Conservation (phyloP, 1,140 invertebrate genomes). For the Leptinotarsa defecta region DNA sequence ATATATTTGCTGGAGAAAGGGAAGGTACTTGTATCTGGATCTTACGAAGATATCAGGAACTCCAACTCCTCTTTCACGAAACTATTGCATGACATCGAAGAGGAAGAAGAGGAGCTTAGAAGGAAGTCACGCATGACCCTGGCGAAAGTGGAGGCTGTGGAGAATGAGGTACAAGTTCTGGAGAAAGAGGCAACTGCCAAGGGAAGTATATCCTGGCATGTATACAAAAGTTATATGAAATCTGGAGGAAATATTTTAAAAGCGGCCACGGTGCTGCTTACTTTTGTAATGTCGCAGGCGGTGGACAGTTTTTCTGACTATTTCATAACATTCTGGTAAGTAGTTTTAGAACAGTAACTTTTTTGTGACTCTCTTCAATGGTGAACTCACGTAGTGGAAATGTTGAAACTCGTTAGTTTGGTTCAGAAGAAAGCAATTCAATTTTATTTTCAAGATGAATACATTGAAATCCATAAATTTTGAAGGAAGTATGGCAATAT, state of each 20-base stretch:
- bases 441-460: too few relatives aligned
- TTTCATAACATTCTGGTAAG: slow-evolving; percentile 69
- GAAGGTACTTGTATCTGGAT: slow-evolving; percentile 37
- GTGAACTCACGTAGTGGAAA: too few relatives aligned
- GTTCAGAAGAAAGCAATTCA: too few relatives aligned
- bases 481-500: too few relatives aligned
- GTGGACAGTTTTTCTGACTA: slow-evolving; percentile 68
- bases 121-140: slow-evolving; percentile 38
- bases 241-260: slow-evolving; percentile 61
- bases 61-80: slow-evolving; percentile 59
- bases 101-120: slow-evolving; percentile 50
- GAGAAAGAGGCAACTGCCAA: slow-evolving; percentile 42
- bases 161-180: slow-evolving; percentile 51
- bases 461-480: too few relatives aligned
- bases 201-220: slow-evolving; percentile 62
- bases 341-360: not conserved
- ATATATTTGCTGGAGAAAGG: slow-evolving; percentile 68
- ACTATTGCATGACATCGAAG: slow-evolving; percentile 60
- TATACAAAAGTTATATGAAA: slow-evolving; percentile 67
- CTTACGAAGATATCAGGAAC: slow-evolving; percentile 16
- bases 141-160: slow-evolving; percentile 39
- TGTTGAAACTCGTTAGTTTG: too few relatives aligned
- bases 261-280: slow-evolving; percentile 57
- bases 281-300: slow-evolving; percentile 65
- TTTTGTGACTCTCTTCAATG: not conserved